Evolutionary conservation across 2,888 invertebrate species (phyloP), one percentile per base, ranked within the genome.

Genomic region (Tiliacea aurago): DNA sequence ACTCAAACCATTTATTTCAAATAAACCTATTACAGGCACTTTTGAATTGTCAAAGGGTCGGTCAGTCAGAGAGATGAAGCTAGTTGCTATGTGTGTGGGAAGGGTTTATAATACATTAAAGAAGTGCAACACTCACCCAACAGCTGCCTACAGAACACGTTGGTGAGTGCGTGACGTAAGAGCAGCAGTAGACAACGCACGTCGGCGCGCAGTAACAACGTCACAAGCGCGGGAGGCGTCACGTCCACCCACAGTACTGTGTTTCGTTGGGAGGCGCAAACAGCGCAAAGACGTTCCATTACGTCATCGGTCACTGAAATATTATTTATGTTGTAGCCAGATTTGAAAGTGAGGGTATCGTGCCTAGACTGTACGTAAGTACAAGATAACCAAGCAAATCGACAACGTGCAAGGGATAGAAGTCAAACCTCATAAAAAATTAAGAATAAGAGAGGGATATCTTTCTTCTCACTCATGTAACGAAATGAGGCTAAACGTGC

Each of bases 231-330:
- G 0, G 87, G 88, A 0, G 94, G 91, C 0, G 92, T 90, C 23
- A 92, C 93, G 20, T 90, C 91, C 70, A 90, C 93, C 95, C 95
- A 95, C 20, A 92, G 85, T 0, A 89, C 80, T 5, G 88, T 81
- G 82, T 90, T 83, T 0, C 93, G 89, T 53, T 92, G 91, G 0
- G 89, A 62, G 0, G 86, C 73, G 72, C 94, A 93, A 20, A 95
- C 62, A 0, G 71, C 80, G 67, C 90, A 86, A 11, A 96, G 81
- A 0, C 95, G 91, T 10, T 90, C 90, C 83, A 96, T 88, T 2
- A 95, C 94, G 3, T 92, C 91, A 28, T 94, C 94, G 0, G 93
- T 94, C 84, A 95, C 95, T 95, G 85, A 4, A 78, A 81, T 69
- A 43, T n/a, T 55, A 23, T 9, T n/a, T 55, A 23, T 9, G 2